Percentiles rank a stretch among this genome's conserved stretches.
Conservation (phyloP, 2,888 invertebrate genomes). For the Ectemnius cavifrons region DNA sequence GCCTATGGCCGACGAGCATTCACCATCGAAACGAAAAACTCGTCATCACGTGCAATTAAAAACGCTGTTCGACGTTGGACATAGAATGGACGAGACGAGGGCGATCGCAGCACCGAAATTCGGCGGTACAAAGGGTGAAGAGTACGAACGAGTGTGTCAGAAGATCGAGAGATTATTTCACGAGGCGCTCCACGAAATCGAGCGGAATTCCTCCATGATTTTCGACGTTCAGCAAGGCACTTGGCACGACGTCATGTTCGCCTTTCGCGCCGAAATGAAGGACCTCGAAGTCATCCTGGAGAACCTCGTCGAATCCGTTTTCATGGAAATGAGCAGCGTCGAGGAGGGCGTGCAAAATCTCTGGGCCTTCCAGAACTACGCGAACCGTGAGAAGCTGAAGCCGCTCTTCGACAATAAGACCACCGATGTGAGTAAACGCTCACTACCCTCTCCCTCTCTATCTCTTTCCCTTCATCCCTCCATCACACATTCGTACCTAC, state of each 20-base stretch:
- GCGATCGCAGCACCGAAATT: constrained; percentile 86
- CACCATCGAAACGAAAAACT: not conserved
- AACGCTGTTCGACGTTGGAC: not conserved
- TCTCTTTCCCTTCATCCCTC: not conserved
- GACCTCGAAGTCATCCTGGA: constrained; percentile 88
- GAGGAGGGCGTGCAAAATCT: constrained; percentile 90
- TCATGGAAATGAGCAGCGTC: constrained; percentile 88
- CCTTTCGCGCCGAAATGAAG: constrained; percentile 82
- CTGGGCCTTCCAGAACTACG: constrained; percentile 88
- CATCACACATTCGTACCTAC: not conserved
- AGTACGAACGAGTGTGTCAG: constrained; percentile 84
- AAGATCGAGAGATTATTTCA: constrained; percentile 88
- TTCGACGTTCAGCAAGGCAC: constrained; percentile 88
- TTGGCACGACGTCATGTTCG: constrained; percentile 89
- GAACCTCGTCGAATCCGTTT: constrained; percentile 88
- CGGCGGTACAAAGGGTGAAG: constrained; percentile 85
- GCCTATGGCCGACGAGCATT: not conserved
- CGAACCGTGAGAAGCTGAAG: constrained; percentile 85
- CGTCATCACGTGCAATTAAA: not conserved
- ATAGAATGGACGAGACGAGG: constrained; percentile 86
- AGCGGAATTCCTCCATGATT: constrained; percentile 82
- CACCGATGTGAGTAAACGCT: constrained; percentile 78
- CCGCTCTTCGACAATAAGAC: constrained; percentile 85
- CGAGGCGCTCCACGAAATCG: constrained; percentile 82
- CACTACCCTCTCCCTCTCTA: not conserved